Conservation (phyloP, 2,888 invertebrate species). For the Dendrolimus pini region DNA sequence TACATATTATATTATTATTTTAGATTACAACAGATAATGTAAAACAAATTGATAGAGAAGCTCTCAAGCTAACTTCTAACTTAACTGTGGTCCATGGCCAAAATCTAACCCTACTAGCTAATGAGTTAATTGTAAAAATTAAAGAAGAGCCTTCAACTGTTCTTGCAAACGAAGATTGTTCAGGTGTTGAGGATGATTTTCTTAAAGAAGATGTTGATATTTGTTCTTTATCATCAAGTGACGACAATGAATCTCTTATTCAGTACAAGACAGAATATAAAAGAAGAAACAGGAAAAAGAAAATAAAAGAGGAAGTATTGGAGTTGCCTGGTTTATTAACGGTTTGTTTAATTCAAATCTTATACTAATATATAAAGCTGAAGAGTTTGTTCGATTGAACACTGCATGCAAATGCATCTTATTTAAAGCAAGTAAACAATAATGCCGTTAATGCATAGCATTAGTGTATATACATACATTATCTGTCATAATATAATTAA, state of each 20-base stretch:
- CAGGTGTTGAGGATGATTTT: slow-evolving; percentile 16
- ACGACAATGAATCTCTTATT: slow-evolving; percentile 52
- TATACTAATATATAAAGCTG: too few relatives aligned
- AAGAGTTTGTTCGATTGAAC: too few relatives aligned
- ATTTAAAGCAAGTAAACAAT: too few relatives aligned
- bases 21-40: slow-evolving; percentile 12
- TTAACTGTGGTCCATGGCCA: slow-evolving; percentile 6
- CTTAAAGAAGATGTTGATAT: slow-evolving; percentile 37
- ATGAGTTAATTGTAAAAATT: slow-evolving; percentile 5
- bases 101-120: background rate
- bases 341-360: too few relatives aligned
- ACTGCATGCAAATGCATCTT: too few relatives aligned
- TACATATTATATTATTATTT: background rate
- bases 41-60: slow-evolving; percentile 29
- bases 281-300: slow-evolving; percentile 15
- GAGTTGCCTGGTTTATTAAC: too few relatives aligned
- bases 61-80: slow-evolving; percentile 27
- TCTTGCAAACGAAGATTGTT: slow-evolving; percentile 9
- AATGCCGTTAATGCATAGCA: too few relatives aligned
- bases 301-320: too few relatives aligned
- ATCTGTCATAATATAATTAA: too few relatives aligned
- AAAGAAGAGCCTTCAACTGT: slow-evolving; percentile 10
- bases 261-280: slow-evolving; percentile 33
- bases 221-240: slow-evolving; percentile 23
- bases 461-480: too few relatives aligned